These are phyloP conservation scores for Tenthredo mesomela DNA, from an alignment of 2,888 invertebrate genomes.

Conservation along the genomic window DNA sequence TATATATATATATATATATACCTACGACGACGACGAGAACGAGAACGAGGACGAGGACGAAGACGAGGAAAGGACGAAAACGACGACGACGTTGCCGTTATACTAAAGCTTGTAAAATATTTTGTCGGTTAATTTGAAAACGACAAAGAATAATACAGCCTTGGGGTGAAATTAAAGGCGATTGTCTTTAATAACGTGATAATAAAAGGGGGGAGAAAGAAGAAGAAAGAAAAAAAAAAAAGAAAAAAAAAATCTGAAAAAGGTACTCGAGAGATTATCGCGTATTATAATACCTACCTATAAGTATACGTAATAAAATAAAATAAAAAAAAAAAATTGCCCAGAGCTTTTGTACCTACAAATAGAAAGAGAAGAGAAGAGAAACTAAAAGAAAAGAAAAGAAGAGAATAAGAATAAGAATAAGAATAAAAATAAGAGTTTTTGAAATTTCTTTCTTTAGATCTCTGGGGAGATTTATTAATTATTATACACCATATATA, in stretches of 20 bases:
- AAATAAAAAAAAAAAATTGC: not conserved
- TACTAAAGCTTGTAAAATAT: not conserved
- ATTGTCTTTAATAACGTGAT: not conserved
- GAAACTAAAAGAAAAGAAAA: not conserved
- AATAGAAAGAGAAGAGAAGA: not conserved
- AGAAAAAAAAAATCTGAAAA: not conserved
- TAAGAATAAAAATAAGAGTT: not conserved
- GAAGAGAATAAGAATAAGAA: not conserved
- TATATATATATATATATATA: too few relatives aligned
- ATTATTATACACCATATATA: not conserved
- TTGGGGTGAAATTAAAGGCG: not conserved
- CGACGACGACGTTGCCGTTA: not conserved
- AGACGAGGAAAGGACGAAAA: not conserved
- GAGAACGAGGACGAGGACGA: not conserved
- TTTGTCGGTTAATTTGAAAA: slow-evolving; percentile 3
- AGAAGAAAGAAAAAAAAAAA: not conserved
- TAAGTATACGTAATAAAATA: not conserved
- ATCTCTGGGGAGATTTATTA: not conserved
- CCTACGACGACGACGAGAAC: too few relatives aligned
- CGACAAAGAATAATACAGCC: not conserved
- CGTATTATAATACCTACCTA: not conserved
- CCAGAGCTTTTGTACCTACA: not conserved
- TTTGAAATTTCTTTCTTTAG: not conserved
- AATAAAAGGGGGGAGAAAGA: not conserved
- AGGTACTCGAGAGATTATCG: slow-evolving; percentile 2